Conservation (phyloP, 2,113 vertebrate species). For the Ascaphus truei region DNA sequence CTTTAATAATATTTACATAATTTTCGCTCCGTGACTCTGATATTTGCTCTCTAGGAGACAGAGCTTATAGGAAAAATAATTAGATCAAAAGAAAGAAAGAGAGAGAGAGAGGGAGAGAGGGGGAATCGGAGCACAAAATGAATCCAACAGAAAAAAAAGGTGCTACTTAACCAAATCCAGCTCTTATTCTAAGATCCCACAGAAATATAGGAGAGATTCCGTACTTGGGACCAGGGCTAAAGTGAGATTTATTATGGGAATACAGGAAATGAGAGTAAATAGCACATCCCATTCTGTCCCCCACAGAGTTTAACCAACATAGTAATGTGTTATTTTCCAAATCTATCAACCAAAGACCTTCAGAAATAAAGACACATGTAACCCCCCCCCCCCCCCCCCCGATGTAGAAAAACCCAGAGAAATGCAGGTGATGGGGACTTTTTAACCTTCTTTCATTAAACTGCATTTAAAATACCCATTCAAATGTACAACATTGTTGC, state of each 20-base stretch:
- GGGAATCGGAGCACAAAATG: conserved; percentile 31
- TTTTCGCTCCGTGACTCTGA: conserved; percentile 93
- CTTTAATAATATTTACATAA: conserved; percentile 99
- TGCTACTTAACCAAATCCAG: not conserved
- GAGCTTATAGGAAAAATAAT: conserved; percentile 94
- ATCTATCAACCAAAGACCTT: conserved; percentile 6
- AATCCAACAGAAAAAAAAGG: conserved; percentile 20
- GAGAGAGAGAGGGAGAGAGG: conserved; percentile 45
- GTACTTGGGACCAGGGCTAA: not conserved
- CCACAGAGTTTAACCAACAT: not conserved
- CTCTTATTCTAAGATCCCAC: not conserved
- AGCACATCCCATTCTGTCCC: too few species aligned
- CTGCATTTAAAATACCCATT: conserved; percentile 80
- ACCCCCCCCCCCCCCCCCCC: not conserved
- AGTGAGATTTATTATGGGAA: not conserved
- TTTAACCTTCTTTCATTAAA: conserved; percentile 63
- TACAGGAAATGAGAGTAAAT: not conserved
- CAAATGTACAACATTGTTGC: conserved; percentile 78
- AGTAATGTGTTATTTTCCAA: conserved; percentile 5
- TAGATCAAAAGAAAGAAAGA: conserved; percentile 81
- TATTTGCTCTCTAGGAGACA: conserved; percentile 95
- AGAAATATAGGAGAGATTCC: not conserved
- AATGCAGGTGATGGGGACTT: too few species aligned
- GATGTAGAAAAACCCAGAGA: not conserved
- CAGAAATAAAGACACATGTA: not conserved